These are phyloP conservation scores for Triplophysa siluroides DNA, from an alignment of 2,113 vertebrate genomes.

Conservation along the genomic window DNA sequence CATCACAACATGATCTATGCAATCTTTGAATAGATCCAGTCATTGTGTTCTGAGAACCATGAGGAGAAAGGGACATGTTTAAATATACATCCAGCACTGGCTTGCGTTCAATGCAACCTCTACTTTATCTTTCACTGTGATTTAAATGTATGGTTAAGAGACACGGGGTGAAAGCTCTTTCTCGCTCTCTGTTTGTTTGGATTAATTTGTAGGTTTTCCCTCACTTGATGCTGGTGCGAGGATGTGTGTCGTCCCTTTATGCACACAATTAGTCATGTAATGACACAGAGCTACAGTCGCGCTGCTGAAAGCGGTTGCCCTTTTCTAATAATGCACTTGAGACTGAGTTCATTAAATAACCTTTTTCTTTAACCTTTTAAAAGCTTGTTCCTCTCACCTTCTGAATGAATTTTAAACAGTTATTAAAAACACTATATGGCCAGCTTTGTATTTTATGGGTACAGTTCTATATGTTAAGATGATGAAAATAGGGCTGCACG, in stretches of 20 bases:
- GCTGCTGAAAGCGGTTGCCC: constrained; percentile 13
- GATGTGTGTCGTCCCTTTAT: neutral
- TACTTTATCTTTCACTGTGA: constrained; percentile 23
- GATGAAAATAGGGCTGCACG: neutral
- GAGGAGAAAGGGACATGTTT: constrained; percentile 2
- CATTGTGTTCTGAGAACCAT: neutral
- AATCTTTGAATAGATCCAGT: neutral
- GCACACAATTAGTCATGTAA: constrained; percentile 49
- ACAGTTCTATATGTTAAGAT: neutral
- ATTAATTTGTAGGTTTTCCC: constrained; percentile 49
- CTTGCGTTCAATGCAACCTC: neutral
- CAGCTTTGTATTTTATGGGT: neutral
- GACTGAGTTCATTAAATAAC: constrained; percentile 12
- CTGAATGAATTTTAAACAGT: neutral
- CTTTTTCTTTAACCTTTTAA: constrained; percentile 28
- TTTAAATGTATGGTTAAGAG: constrained; percentile 7
- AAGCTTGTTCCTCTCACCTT: constrained; percentile 5
- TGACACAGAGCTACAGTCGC: constrained; percentile 31
- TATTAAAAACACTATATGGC: neutral
- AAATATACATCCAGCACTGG: neutral
- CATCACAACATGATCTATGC: neutral
- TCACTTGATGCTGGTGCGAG: constrained; percentile 33
- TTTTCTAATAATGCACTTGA: constrained; percentile 18
- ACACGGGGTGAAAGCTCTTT: constrained; percentile 21
- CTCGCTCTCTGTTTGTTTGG: constrained; percentile 46